Evolutionary conservation across 2,113 vertebrate genomes (phyloP).

Genomic region (Synodontis membranacea): DNA sequence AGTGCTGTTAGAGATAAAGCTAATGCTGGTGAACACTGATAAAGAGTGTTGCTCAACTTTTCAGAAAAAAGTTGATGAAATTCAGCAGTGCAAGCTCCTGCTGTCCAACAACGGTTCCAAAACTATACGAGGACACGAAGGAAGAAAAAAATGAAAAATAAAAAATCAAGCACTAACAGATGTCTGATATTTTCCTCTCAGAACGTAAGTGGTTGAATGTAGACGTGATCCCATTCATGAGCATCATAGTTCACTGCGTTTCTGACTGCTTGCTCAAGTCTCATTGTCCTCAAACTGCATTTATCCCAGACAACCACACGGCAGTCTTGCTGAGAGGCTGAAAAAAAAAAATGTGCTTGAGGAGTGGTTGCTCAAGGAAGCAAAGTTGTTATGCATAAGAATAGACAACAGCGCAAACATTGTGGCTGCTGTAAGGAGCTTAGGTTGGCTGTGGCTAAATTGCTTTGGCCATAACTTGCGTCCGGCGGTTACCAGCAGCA

Average conservation of each 20-base stretch:
- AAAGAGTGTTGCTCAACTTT: not conserved
- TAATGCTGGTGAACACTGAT: not conserved
- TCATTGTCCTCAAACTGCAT: slow-evolving; percentile 28
- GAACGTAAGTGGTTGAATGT: slow-evolving; percentile 9
- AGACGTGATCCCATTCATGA: slow-evolving; percentile 34
- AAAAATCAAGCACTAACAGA: slow-evolving; percentile 21
- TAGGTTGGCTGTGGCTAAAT: slow-evolving; percentile 33
- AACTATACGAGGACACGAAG: not conserved
- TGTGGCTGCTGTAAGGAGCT: slow-evolving; percentile 25
- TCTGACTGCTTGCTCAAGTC: slow-evolving; percentile 30
- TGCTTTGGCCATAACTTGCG: slow-evolving; percentile 32
- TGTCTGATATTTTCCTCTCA: slow-evolving; percentile 24
- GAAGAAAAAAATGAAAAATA: not conserved
- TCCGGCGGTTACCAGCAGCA: not conserved
- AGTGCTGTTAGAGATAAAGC: not conserved
- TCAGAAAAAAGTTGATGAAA: not conserved
- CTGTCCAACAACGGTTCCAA: not conserved
- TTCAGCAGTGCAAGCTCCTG: not conserved
- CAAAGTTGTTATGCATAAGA: slow-evolving; percentile 30
- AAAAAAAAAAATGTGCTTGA: slow-evolving; percentile 38
- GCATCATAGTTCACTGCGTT: slow-evolving; percentile 22
- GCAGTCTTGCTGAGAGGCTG: slow-evolving; percentile 22
- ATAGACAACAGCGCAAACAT: slow-evolving; percentile 33
- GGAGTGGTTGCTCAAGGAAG: slow-evolving; percentile 28
- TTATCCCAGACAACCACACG: slow-evolving; percentile 33